Conservation (phyloP, 2,113 vertebrate species). For the Poicephalus meyeri region DNA sequence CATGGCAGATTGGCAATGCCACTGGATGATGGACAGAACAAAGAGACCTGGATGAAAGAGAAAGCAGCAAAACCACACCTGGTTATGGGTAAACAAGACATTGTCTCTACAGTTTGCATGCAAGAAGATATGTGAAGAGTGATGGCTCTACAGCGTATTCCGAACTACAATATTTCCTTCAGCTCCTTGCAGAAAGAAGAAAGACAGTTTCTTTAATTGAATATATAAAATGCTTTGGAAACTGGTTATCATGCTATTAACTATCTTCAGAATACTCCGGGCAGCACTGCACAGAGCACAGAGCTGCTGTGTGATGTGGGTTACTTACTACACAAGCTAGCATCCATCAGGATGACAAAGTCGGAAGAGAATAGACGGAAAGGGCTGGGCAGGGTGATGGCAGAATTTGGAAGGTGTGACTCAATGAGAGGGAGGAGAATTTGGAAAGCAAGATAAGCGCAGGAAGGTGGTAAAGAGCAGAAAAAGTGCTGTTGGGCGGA, state of each 20-base stretch:
- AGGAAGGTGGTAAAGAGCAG: background rate
- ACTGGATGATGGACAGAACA: background rate
- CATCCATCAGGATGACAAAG: background rate
- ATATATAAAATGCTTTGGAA: background rate
- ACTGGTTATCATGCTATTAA: background rate
- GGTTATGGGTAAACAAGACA: background rate
- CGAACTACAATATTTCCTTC: background rate
- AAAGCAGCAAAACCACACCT: background rate
- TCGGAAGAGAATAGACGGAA: background rate
- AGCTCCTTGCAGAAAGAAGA: background rate
- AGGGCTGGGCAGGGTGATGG: background rate
- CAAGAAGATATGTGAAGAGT: background rate
- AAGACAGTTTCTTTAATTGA: background rate
- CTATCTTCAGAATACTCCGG: background rate
- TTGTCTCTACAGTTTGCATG: background rate
- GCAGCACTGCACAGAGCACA: background rate
- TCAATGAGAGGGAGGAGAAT: background rate
- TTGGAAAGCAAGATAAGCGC: constrained; percentile 8
- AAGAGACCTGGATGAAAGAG: background rate
- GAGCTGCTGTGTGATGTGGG: background rate
- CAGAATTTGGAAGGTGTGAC: background rate
- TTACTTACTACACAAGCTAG: background rate
- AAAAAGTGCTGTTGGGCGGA: background rate
- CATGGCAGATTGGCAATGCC: background rate
- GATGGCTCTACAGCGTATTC: background rate